Percentiles rank a stretch among this genome's conserved stretches.
These are phyloP conservation scores for Acromyrmex echinatior DNA, from an alignment of 1,140 invertebrate genomes.

Conservation along the genomic window DNA sequence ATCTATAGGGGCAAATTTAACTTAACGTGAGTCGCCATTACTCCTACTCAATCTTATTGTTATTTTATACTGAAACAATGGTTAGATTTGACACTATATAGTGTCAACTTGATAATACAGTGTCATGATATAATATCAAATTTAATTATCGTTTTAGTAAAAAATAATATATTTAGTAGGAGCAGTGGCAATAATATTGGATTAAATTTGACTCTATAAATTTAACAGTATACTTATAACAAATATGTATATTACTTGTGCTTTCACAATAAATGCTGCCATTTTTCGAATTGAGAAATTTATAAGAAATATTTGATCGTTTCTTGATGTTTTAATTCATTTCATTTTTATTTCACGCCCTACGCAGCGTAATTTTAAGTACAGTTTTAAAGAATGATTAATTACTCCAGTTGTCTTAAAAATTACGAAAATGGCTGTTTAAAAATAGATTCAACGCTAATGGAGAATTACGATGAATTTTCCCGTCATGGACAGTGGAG, in stretches of 20 bases:
- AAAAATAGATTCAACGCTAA: constrained; percentile 55
- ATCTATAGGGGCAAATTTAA: no score
- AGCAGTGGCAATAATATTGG: no score
- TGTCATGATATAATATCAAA: no score
- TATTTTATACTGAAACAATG: no score
- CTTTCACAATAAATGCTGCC: background rate
- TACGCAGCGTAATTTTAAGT: constrained; percentile 27
- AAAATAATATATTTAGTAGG: no score
- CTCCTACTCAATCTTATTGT: no score
- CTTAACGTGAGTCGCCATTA: no score
- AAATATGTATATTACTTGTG: background rate
- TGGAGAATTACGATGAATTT: constrained; percentile 45
- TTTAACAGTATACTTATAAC: background rate
- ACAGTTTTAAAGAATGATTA: constrained; percentile 32
- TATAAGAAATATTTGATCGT: background rate
- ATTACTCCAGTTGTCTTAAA: constrained; percentile 45
- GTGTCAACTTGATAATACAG: no score
- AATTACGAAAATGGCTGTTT: constrained; percentile 26
- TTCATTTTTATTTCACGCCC: constrained; percentile 18
- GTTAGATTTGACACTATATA: no score
- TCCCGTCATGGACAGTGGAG: background rate
- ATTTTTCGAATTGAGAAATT: background rate
- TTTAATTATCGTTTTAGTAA: no score
- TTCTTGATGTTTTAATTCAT: constrained; percentile 15
- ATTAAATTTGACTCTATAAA: no score